A percentile compares a stretch with the other conserved stretches of the same genome.
phyloP scores from a whole-genome alignment of 2,797 vertebrate species.

The Sebastes trivittatus region DNA sequence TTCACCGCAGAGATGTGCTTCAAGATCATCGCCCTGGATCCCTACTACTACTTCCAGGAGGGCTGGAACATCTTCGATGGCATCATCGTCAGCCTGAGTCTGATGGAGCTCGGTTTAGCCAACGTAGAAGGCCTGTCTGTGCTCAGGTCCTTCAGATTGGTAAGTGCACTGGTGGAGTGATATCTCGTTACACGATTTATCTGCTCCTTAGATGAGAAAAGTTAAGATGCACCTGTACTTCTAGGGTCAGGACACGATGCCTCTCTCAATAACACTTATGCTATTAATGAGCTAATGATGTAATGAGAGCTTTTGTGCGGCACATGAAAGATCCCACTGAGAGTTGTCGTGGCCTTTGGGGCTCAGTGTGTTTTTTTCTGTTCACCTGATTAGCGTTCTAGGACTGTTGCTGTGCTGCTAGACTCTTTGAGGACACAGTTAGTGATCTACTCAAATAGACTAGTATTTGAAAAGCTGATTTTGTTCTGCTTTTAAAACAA shows the following conservation, averaged over 20 bases:
- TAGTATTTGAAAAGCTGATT: neutral
- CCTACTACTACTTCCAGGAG: conserved; percentile 98
- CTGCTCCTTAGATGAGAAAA: neutral
- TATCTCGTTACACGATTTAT: neutral
- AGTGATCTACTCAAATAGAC: neutral
- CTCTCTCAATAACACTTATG: neutral
- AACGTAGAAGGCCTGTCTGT: conserved; percentile 96
- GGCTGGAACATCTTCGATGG: conserved; percentile 99
- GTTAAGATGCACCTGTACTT: neutral
- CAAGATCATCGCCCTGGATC: conserved; percentile 94
- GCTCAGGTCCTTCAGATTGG: conserved; percentile 96
- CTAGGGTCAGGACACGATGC: neutral
- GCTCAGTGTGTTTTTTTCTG: conserved; percentile 7
- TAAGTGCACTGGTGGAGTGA: conserved; percentile 73
- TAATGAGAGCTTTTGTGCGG: conserved; percentile 16
- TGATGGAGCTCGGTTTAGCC: conserved; percentile 95
- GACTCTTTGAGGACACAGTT: neutral
- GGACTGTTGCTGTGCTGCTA: neutral
- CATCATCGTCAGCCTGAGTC: conserved; percentile 95
- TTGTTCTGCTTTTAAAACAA: neutral
- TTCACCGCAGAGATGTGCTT: conserved; percentile 99
- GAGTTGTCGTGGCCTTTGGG: conserved; percentile 5
- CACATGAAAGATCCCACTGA: neutral
- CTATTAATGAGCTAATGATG: conserved; percentile 26
- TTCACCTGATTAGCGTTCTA: neutral